Base-by-base conservation (phyloP, 2,888 invertebrate species). In the Acanthosepion lycidas region DNA sequence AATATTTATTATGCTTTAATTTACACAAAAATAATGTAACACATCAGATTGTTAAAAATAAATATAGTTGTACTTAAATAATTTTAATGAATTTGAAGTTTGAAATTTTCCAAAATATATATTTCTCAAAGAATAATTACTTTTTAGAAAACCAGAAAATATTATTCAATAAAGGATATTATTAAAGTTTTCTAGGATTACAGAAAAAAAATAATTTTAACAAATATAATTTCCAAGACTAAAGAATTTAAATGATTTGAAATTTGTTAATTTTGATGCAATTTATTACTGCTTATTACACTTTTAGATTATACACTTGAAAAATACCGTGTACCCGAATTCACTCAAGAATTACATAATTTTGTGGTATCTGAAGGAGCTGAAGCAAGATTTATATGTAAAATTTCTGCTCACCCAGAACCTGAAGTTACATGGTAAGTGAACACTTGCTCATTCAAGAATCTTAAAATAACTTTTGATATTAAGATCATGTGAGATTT, bases 271-370 rank as follows among this genome's bases (percentile, higher is more conserved):
- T 78, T 78, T 12, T 15, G n/a, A 93, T 93, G 5, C 42, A 91
- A 59, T 64, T 53, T 93, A 28, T 94, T 59, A 59, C 91, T 59
- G 55, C 23, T 51, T 91, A 92, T 42, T 59, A 33, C 49, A 59
- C 53, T 95, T 95, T 23, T 95, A 97, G 97, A 96, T 95, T 95
- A 95, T 23, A 95, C 97, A 91, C 97, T 97, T 95, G 97, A 96
- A 64, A 97, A 97, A 55, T 97, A 97, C 95, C 96, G 96, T 91
- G 96, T 97, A 59, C 97, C 97, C 23, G 97, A 97, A 95, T 97
- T 97, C 96, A 95, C 96, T 48, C 96, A 96, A 94, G 95, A 95
- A 93, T 95, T 97, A 92, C 95, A 96, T 91, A 96, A 96, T 94
- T 96, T 96, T 92, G 96, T 97, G 2, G 96, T 97, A 53, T 95